Evolutionary conservation across 2,888 invertebrate species (phyloP).

Genomic region (Plagodis pulveraria): DNA sequence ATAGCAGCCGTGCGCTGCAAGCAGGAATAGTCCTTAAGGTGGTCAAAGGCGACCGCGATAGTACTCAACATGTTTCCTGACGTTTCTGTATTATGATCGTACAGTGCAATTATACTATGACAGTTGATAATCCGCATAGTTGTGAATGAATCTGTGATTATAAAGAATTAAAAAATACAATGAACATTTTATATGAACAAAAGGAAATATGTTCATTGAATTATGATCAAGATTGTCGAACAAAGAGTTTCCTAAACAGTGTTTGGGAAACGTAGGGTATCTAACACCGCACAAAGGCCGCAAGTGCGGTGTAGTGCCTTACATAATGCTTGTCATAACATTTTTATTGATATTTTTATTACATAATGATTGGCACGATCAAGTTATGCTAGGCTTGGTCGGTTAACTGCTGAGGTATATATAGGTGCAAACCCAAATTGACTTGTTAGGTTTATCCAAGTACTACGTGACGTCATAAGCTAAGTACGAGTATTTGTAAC

Average conservation of each 20-base stretch:
- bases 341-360: constrained; percentile 44
- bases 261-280: constrained; percentile 54
- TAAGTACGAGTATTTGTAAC: too few relatives aligned
- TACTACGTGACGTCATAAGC: too few relatives aligned
- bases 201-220: constrained; percentile 56
- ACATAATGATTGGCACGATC: constrained; percentile 39
- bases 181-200: constrained; percentile 30
- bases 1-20: too few relatives aligned
- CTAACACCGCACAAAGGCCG: constrained; percentile 49
- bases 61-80: too few relatives aligned
- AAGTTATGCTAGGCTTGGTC: constrained; percentile 26
- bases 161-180: constrained; percentile 17
- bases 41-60: too few relatives aligned
- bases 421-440: too few relatives aligned
- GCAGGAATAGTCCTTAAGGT: too few relatives aligned
- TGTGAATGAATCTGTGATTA: constrained; percentile 10
- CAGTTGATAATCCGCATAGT: constrained; percentile 6
- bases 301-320: constrained; percentile 41
- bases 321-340: constrained; percentile 48
- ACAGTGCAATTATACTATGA: not conserved
- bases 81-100: not conserved
- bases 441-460: too few relatives aligned
- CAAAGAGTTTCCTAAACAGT: constrained; percentile 58
- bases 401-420: too few relatives aligned
- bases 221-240: constrained; percentile 56